Percentiles rank a stretch among this genome's conserved stretches.
Conservation (phyloP, 2,888 invertebrate species). For the Agonum fuliginosum region DNA sequence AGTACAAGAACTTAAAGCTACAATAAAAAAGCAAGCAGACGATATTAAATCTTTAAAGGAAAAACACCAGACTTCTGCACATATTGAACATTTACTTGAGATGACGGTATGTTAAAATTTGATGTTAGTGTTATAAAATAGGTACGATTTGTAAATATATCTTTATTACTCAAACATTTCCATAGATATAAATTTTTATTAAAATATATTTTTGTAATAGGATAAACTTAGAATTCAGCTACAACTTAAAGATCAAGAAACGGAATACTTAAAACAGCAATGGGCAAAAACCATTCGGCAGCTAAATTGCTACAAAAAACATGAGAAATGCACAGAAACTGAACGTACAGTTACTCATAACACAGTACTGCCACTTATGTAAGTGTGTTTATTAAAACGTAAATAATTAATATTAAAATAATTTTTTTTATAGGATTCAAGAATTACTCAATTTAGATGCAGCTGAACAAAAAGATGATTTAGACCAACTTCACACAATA, state of each 20-base stretch:
- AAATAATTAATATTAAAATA: neutral
- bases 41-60: neutral
- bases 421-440: conserved; percentile 10
- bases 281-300: conserved; percentile 9
- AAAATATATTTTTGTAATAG: neutral
- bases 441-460: neutral
- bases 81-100: neutral
- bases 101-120: neutral
- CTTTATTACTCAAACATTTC: no score
- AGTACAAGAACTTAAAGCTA: neutral
- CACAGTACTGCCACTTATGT: neutral
- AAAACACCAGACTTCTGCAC: neutral
- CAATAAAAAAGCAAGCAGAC: conserved; percentile 8
- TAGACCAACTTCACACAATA: conserved; percentile 9
- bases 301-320: conserved; percentile 3
- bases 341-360: neutral
- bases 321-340: neutral
- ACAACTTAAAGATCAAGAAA: neutral
- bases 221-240: neutral
- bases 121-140: neutral
- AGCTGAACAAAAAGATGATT: conserved; percentile 15
- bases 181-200: neutral
- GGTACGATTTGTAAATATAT: no score
- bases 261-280: neutral
- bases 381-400: neutral